Evolutionary conservation across 2,113 vertebrate genomes (phyloP).

Genomic region (Hemicordylus capensis): DNA sequence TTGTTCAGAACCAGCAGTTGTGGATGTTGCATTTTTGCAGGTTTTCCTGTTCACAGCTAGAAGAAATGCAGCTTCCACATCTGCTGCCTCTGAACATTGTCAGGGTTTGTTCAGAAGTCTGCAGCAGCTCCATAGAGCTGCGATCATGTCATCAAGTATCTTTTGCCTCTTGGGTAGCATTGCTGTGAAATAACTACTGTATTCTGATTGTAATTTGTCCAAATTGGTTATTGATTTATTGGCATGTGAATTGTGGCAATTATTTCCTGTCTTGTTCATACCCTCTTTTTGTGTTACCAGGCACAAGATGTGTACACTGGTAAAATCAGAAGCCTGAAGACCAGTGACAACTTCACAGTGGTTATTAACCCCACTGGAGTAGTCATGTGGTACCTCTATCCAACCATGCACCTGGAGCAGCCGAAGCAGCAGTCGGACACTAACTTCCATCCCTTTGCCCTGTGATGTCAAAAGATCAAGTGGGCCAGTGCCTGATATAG

Average conservation of each 20-base stretch:
- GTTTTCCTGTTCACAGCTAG: too few relatives aligned
- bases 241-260: neutral
- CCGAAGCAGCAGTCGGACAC: accelerated
- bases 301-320: constrained; percentile 77
- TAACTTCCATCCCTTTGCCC: accelerated
- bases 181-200: neutral
- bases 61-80: too few relatives aligned
- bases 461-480: neutral
- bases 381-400: constrained; percentile 91
- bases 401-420: neutral
- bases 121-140: too few relatives aligned
- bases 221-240: neutral
- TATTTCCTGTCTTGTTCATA: neutral
- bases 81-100: too few relatives aligned
- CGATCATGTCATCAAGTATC: too few relatives aligned
- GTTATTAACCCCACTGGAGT: constrained; percentile 89
- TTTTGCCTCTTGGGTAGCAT: neutral
- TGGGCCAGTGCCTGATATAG: accelerated
- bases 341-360: constrained; percentile 80
- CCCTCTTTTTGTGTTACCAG: constrained; percentile 63
- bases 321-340: constrained; percentile 65
- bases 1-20: too few relatives aligned
- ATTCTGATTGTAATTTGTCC: neutral
- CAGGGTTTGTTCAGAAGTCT: too few relatives aligned
- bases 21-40: too few relatives aligned